Percentiles rank a stretch among this genome's conserved stretches.
phyloP scores from a whole-genome alignment of 2,113 vertebrate genomes.

The Climacteris rufus region DNA sequence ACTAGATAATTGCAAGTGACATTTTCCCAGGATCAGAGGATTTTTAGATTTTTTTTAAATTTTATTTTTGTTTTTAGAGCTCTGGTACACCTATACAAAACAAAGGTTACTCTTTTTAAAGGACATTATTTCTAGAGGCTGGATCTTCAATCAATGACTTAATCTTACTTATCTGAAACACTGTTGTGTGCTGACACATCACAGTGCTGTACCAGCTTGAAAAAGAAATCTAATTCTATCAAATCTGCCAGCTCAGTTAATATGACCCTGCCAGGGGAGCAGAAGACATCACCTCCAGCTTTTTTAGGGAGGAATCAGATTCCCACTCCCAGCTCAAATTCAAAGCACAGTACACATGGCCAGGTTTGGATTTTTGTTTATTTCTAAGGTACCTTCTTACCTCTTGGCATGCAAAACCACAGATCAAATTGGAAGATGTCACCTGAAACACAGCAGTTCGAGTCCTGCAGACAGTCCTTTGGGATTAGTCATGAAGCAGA shows the following conservation, averaged over 20 bases:
- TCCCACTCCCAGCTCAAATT: background rate
- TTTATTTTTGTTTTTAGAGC: background rate
- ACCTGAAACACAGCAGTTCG: background rate
- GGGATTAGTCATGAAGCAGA: background rate
- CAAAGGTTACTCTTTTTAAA: background rate
- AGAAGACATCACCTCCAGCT: background rate
- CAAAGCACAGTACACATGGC: rapidly evolving
- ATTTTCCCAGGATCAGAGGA: background rate
- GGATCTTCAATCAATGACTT: constrained; percentile 4
- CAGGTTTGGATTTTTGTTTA: background rate
- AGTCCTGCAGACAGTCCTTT: background rate
- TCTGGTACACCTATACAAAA: background rate
- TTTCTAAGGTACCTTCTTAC: background rate
- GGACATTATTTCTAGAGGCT: background rate
- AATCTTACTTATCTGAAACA: constrained; percentile 26
- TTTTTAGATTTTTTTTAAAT: background rate
- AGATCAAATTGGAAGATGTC: background rate
- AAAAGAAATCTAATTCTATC: constrained; percentile 35
- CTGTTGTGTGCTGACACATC: constrained; percentile 40
- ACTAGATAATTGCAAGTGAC: background rate
- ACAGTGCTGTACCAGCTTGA: background rate
- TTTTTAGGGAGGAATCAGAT: background rate
- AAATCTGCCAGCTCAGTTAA: constrained; percentile 39
- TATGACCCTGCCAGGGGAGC: background rate
- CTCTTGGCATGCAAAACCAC: background rate